phyloP scores from a whole-genome alignment of 1,140 invertebrate species.

The Ostrea edulis region DNA sequence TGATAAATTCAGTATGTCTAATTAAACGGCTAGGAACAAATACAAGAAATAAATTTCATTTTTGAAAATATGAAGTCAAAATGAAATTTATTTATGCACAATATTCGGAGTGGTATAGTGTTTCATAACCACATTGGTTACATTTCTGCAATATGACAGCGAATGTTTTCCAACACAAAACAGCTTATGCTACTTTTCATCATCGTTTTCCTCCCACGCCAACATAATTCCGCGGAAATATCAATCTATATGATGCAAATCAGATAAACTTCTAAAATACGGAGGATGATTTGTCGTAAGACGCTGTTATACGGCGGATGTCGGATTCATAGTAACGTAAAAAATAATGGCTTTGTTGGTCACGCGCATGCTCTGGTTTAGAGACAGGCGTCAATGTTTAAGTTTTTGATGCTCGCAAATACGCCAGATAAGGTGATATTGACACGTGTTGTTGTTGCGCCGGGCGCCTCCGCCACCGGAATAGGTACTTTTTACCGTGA shows the following conservation, averaged over 20 bases:
- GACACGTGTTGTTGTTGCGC: neutral
- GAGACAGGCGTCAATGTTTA: neutral
- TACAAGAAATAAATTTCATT: no score
- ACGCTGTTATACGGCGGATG: neutral
- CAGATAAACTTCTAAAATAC: neutral
- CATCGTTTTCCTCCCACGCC: neutral
- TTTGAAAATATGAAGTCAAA: no score
- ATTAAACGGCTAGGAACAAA: no score
- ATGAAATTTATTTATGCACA: no score
- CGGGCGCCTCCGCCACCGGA: neutral
- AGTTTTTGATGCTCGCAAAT: conserved; percentile 4
- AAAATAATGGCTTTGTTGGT: neutral
- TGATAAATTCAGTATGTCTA: no score
- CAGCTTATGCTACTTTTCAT: neutral
- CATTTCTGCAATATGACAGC: no score
- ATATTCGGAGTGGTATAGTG: no score
- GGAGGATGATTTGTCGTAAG: neutral
- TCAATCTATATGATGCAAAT: neutral
- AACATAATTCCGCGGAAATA: neutral
- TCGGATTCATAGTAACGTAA: neutral
- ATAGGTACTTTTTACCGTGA: neutral
- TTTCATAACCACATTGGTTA: no score
- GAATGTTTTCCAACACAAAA: neutral
- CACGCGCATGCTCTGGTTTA: neutral
- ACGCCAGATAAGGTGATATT: neutral